These are phyloP conservation scores for Gopherus evgoodei DNA, from an alignment of 2,113 vertebrate species.

Conservation along the genomic window DNA sequence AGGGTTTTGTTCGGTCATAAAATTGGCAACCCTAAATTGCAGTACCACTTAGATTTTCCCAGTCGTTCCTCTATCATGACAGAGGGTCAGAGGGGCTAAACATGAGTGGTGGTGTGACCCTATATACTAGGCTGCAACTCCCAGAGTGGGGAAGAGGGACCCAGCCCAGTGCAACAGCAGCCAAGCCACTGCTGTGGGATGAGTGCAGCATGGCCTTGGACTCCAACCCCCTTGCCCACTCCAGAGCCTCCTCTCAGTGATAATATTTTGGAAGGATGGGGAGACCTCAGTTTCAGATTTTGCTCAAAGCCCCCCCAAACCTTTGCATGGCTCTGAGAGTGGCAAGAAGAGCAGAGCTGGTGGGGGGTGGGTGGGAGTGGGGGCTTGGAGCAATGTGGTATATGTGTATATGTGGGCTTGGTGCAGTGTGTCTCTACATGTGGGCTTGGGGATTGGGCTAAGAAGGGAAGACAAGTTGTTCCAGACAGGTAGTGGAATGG, in stretches of 20 bases:
- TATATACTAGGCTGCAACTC: neutral
- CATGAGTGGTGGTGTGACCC: neutral
- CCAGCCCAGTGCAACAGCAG: neutral
- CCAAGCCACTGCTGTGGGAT: neutral
- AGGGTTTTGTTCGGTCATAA: no score
- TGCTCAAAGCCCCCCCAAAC: neutral
- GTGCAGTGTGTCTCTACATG: accelerated
- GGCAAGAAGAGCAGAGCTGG: conserved; percentile 1
- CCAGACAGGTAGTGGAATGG: neutral
- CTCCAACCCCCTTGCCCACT: neutral
- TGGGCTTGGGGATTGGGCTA: neutral
- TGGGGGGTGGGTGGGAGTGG: accelerated
- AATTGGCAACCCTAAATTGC: no score
- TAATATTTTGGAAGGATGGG: neutral
- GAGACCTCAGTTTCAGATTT: neutral
- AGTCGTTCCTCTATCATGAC: neutral
- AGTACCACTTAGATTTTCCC: neutral
- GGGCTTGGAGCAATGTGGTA: neutral
- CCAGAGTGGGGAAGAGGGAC: neutral
- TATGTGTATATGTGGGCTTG: neutral
- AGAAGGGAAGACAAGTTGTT: neutral
- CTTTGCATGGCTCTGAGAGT: neutral
- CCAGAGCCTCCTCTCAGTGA: neutral
- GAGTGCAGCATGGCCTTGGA: neutral
- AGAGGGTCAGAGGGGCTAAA: neutral